Percentiles rank a stretch among this genome's conserved stretches.
Conservation (phyloP, 2,113 vertebrate species). For the Bujurquina vittata region DNA sequence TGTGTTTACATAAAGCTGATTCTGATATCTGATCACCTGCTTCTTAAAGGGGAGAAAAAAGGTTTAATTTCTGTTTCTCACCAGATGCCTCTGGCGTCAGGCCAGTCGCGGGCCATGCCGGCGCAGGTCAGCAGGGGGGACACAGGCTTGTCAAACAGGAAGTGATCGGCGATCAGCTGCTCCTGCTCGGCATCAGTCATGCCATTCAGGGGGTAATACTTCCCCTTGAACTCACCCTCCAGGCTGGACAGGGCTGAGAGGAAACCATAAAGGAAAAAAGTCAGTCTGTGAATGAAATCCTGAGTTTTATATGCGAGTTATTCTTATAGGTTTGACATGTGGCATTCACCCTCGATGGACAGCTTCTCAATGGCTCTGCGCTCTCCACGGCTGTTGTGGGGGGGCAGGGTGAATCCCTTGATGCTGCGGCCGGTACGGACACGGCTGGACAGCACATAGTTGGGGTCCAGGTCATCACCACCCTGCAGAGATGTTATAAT, state of each 20-base stretch:
- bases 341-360: conserved; percentile 84
- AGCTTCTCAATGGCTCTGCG: conserved; percentile 88
- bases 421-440: conserved; percentile 93
- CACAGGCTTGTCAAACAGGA: conserved; percentile 96
- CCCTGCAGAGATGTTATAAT: conserved; percentile 73
- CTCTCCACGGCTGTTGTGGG: conserved; percentile 94
- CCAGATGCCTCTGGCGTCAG: conserved; percentile 93
- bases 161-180: conserved; percentile 93
- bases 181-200: conserved; percentile 93
- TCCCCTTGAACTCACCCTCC: conserved; percentile 94
- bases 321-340: neutral
- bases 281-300: neutral
- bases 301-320: neutral
- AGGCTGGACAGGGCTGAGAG: conserved; percentile 87
- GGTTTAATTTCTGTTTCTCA: conserved; percentile 62
- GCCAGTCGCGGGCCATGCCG: conserved; percentile 96
- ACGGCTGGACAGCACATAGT: conserved; percentile 91
- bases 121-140: conserved; percentile 92
- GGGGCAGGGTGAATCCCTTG: conserved; percentile 92
- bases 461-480: conserved; percentile 91
- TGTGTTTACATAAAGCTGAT: neutral
- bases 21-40: neutral
- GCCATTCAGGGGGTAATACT: conserved; percentile 90
- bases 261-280: neutral
- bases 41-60: neutral